phyloP scores from a whole-genome alignment of 2,797 vertebrate genomes.

The Pipistrellus pipistrellus region DNA sequence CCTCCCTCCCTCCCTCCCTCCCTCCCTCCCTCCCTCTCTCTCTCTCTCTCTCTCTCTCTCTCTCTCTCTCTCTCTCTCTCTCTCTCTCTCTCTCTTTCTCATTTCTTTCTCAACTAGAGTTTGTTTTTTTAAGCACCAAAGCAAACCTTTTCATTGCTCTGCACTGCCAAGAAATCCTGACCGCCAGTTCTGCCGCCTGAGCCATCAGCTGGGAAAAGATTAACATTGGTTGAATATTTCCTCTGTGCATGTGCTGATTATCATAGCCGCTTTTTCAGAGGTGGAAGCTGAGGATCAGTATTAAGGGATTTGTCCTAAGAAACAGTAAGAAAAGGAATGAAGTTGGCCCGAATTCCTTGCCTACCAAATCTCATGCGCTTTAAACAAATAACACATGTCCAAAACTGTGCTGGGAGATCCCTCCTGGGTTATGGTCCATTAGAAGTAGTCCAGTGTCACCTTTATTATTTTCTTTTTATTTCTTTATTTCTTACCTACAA shows the following conservation, averaged over 20 bases:
- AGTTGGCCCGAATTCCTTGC: conserved; percentile 51
- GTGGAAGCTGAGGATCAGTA: neutral
- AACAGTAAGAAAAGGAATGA: neutral
- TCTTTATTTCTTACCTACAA: neutral
- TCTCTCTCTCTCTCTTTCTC: neutral
- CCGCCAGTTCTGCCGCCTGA: neutral
- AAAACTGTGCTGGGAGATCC: neutral
- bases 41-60: neutral
- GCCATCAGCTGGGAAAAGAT: neutral
- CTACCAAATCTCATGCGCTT: neutral
- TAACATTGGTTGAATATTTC: neutral
- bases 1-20: too few relatives aligned
- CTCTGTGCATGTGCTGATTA: neutral
- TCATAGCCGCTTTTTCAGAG: neutral
- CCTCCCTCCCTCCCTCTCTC: neutral
- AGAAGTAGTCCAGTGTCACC: neutral
- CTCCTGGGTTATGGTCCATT: neutral
- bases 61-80: neutral
- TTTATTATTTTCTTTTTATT: neutral
- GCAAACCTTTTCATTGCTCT: neutral
- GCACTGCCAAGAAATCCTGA: conserved; percentile 16
- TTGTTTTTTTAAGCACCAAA: neutral
- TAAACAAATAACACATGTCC: neutral
- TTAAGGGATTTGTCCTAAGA: conserved; percentile 17
- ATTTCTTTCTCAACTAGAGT: neutral